Evolutionary conservation across 2,888 invertebrate species (phyloP), one percentile per base, ranked within the genome.

Genomic region (Villa cingulata): DNA sequence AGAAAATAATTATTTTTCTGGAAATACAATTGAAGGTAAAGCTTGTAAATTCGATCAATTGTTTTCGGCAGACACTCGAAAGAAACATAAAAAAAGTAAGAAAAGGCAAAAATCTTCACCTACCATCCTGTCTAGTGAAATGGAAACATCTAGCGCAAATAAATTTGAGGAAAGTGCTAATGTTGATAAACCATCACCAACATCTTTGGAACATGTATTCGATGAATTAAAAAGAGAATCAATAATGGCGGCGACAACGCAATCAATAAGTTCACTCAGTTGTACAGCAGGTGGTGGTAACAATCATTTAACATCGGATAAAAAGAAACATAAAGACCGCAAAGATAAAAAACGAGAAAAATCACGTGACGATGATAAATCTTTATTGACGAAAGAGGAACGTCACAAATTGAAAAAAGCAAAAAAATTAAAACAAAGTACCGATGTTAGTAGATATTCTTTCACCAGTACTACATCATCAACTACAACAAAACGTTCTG

Each of bases 11-110:
- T 39, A 51, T 6, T 52, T 53, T 34, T 55, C 55, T 1, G 54
- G 53, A 9, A 55, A 52, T 45, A 53, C 54, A 10, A 20, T 74
- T 70, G 48, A 74, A 72, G 64, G 71, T 66, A 56, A 74, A 74
- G 62, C 70, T 20, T 54, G 54, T 0, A 43, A 55, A 66, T 37
- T 61, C 68, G 51, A 59, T 60, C 55, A 66, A 65, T 54, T 52
- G 66, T 70, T 61, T 67, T 71, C 65, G 55, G 70, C 62, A 3
- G 81, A 81, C 59, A 62, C 74, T 41, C 74, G 84, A 12, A 85
- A 81, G 62, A 87, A 85, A 61, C 87, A 87, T 61, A 87, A 86
- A 66, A 87, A 86, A 72, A 87, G 86, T 60, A 85, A 86, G 62
- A 86, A 83, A 65, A 81, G 82, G 27, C 80, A 82, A 55, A 87